A percentile compares a stretch with the other conserved stretches of the same genome.
Conservation (phyloP, 2,888 invertebrate genomes). For the Pandemis cinnamomeana region DNA sequence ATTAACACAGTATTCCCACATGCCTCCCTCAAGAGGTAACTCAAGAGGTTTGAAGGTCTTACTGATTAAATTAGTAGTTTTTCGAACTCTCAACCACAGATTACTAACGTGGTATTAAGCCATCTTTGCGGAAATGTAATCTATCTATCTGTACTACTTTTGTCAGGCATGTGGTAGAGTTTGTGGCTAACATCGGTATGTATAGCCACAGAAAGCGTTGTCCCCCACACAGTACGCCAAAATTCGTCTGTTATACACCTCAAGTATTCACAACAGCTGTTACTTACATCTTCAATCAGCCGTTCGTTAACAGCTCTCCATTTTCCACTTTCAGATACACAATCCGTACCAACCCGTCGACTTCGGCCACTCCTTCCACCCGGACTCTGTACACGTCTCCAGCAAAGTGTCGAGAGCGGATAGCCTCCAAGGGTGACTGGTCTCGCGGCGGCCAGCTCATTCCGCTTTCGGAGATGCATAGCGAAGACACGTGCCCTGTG, state of each 20-base stretch:
- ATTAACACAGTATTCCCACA: not conserved
- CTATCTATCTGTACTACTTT: too few species aligned
- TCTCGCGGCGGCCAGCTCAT: constrained; percentile 78
- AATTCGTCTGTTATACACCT: too few species aligned
- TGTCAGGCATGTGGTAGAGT: too few species aligned
- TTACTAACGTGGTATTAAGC: too few species aligned
- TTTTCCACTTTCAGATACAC: constrained; percentile 83
- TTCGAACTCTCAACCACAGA: too few species aligned
- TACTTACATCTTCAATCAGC: not conserved
- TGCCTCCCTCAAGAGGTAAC: not conserved
- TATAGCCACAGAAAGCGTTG: too few species aligned
- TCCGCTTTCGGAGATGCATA: constrained; percentile 85
- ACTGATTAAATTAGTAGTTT: too few species aligned
- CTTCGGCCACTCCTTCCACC: constrained; percentile 87
- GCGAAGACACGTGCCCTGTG: constrained; percentile 89
- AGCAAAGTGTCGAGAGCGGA: constrained; percentile 87
- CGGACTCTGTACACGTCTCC: constrained; percentile 87
- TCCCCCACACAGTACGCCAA: too few species aligned
- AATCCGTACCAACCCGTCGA: constrained; percentile 89
- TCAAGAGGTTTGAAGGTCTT: too few species aligned
- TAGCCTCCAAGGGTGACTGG: constrained; percentile 78
- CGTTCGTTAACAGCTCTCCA: not conserved
- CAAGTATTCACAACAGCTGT: too few species aligned
- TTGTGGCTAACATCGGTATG: too few species aligned
- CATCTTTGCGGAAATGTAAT: too few species aligned